Evolutionary conservation across 1,140 invertebrate genomes (phyloP), one percentile per base, ranked within the genome.

Genomic region (Babylonia areolata): DNA sequence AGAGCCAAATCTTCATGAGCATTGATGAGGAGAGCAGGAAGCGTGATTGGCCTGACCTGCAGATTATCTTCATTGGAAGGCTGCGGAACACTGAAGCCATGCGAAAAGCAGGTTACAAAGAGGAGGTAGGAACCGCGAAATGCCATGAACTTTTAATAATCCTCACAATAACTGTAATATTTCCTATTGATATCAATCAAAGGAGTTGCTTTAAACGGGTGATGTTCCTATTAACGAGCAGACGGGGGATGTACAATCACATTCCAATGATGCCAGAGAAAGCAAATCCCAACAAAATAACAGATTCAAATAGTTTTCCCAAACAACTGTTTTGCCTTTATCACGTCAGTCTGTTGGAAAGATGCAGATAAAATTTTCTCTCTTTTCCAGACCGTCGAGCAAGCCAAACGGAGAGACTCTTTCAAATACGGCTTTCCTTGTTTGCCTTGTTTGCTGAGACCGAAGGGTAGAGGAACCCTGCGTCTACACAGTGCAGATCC

Each of bases 401-500:
- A 86, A 35, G 40, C 73, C 31, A 75, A 51, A 31, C 69, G 75
- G 28, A 75, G 85, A 64, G 80, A 86, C 31, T 46, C 31, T 17
- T 78, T 79, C 54, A 77, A 28, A 1, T 73, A 82, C 35, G 86
- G 86, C 35, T 87, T 85, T 42, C 58, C 35, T 0, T 85, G 78
- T 64, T 51, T 77, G 5, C 51, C 84, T 3, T 75, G 71, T 58
- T 40, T 92, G 20, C 71, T 90, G 5, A 88, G 88, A 39, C 94
- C 89, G 85, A 92, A 87, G 69, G 93, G 84, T 81, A 75, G 90
- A 64, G 88, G 94, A 87, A 88, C 89, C 88, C 81, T 93, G 86
- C 81, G 84, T 31, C 81, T 95, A 79, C 81, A 91, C 88, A 88
- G 84, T 78, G 95, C 94, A 40, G 97, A 99, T 93, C 98, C 98